A percentile compares a stretch with the other conserved stretches of the same genome.
These are phyloP conservation scores for Melieria picta DNA, from an alignment of 2,888 invertebrate species.

Conservation along the genomic window DNA sequence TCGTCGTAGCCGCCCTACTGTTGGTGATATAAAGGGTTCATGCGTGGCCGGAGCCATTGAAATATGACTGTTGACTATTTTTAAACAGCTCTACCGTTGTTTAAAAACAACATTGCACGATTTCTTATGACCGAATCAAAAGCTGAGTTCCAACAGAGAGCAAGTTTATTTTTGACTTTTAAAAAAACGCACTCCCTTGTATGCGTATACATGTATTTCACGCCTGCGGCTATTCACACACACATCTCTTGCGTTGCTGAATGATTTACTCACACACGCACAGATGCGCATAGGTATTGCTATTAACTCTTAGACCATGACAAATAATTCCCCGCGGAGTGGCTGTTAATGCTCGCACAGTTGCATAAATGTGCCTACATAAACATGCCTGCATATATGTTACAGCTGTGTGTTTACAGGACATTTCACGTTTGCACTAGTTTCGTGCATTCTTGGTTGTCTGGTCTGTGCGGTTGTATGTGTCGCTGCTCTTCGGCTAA, in stretches of 20 bases:
- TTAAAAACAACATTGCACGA: constrained; percentile 1
- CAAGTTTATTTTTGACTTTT: too few relatives aligned
- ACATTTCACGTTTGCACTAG: background rate
- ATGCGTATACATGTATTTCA: background rate
- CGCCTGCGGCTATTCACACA: background rate
- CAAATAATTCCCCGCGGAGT: constrained; percentile 27
- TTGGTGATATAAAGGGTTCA: background rate
- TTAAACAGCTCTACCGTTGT: background rate
- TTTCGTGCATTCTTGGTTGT: constrained; percentile 4
- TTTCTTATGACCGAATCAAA: too few relatives aligned
- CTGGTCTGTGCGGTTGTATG: constrained; percentile 1
- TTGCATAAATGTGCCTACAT: background rate
- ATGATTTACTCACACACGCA: background rate
- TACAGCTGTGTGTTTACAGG: too few relatives aligned
- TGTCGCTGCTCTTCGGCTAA: constrained; percentile 20
- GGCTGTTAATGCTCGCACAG: constrained; percentile 1
- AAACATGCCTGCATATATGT: background rate
- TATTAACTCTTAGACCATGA: constrained; percentile 22
- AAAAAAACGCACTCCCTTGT: background rate
- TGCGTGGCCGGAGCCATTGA: background rate
- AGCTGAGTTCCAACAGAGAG: too few relatives aligned
- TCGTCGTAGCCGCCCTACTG: background rate
- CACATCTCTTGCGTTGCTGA: background rate
- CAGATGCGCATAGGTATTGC: background rate
- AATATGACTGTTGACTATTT: too few relatives aligned